Evolutionary conservation across 2,888 invertebrate species (phyloP), one percentile per base, ranked within the genome.

Genomic region (Rotaria magnacalcarata): DNA sequence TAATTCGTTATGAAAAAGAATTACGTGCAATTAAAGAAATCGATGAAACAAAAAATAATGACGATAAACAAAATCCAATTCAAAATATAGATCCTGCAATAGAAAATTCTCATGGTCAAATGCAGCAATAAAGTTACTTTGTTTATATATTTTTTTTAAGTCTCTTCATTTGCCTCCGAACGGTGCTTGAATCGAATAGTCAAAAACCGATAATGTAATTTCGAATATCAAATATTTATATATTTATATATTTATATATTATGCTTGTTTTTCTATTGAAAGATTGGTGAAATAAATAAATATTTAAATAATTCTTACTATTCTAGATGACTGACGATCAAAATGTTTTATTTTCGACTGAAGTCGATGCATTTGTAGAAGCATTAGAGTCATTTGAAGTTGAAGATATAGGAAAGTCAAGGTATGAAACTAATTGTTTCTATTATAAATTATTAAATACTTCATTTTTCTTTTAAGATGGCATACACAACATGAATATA

Each of bases 361-460:
- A 96, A 92, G 92, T 94, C 11, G 95, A 95, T 89, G 91, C 93
- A 88, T 95, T 93, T 89, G 93, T 95, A 7, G 93, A 95, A 89
- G 93, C 94, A 88, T 93, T 95, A 90, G 92, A 93, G 88, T 92
- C 93, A 52, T 94, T 93, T 87, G 92, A 93, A 67, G 92, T 95
- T 54, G 93, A 93, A 87, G 93, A 93, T 87, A 92, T 96, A 87
- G 96, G 95, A 85, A 93, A 92, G 85, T 92, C 92, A 89, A 90
- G 91, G 93, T 93, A 90, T 21, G 19, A 34, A 34, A 16, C 14
- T 21, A 60, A 34, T 34, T 34, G 34, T 47, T 43, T 60, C 24
- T 34, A 16, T 11, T 21, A 4, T 19, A 16, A 74, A 74, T 41
- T 21, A 43, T 8, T 47, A 16, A 24, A n/a, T 16, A 6, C 47